Percentiles rank a stretch among this genome's conserved stretches.
These are phyloP conservation scores for Pseudococcus jackbeardsleyi DNA, from an alignment of 2,888 invertebrate species.

Conservation along the genomic window DNA sequence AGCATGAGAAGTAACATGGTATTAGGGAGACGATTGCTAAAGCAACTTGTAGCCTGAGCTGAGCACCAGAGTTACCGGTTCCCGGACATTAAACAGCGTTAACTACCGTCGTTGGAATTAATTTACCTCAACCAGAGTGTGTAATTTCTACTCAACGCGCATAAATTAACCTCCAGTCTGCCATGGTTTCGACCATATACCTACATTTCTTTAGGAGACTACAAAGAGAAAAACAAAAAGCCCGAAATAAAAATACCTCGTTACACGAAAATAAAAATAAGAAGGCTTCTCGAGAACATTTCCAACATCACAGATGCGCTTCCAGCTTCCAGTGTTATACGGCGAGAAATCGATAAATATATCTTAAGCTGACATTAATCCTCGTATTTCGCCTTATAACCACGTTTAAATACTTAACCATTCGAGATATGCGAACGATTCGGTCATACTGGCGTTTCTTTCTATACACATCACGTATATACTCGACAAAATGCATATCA, in stretches of 20 bases:
- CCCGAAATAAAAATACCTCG: constrained; percentile 2
- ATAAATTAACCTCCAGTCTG: not conserved
- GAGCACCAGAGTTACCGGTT: not conserved
- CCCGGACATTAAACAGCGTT: constrained; percentile 2
- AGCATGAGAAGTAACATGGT: not conserved
- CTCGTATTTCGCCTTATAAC: constrained; percentile 42
- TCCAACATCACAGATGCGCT: not conserved
- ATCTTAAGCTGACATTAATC: constrained; percentile 51
- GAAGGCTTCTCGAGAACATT: not conserved
- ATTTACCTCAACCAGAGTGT: not conserved
- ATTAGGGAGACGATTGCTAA: not conserved
- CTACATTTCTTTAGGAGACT: not conserved
- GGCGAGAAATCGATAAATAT: constrained; percentile 40
- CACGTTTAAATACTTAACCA: constrained; percentile 49
- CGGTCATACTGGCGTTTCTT: not conserved
- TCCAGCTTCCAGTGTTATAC: not conserved
- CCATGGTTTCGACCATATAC: not conserved
- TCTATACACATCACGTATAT: not conserved
- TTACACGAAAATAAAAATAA: not conserved
- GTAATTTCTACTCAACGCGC: not conserved
- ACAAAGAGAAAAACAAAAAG: not conserved
- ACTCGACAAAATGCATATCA: not conserved
- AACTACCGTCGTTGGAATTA: not conserved
- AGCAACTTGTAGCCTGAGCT: not conserved
- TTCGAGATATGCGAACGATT: constrained; percentile 28